A percentile compares a stretch with the other conserved stretches of the same genome.
Conservation (phyloP, 2,888 invertebrate genomes). For the Neoscelio sp. region DNA sequence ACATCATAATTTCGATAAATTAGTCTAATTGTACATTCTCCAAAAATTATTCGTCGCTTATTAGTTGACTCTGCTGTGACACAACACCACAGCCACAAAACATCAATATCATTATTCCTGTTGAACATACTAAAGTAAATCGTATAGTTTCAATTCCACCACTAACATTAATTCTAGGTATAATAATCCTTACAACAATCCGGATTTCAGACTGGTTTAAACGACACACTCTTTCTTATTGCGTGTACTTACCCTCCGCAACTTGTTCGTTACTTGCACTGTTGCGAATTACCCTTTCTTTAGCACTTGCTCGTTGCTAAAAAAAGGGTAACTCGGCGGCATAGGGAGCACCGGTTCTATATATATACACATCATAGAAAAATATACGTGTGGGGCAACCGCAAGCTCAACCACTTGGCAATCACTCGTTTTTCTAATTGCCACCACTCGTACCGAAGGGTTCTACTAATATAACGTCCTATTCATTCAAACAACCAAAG, state of each 20-base stretch:
- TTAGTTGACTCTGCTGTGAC: no score
- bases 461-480: conserved; percentile 32
- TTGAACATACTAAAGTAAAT: no score
- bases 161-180: background rate
- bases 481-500: conserved; percentile 49
- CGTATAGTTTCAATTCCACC: no score
- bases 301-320: conserved; percentile 13
- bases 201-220: conserved; percentile 11
- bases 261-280: conserved; percentile 16
- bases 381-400: conserved; percentile 74
- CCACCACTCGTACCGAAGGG: conserved; percentile 57
- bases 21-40: no score
- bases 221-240: conserved; percentile 22
- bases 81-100: no score
- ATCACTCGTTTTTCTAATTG: conserved; percentile 68
- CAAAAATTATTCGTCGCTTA: no score
- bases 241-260: conserved; percentile 48
- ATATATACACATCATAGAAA: conserved; percentile 24
- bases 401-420: conserved; percentile 73
- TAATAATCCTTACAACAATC: conserved; percentile 11
- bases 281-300: conserved; percentile 38
- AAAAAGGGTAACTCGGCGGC: conserved; percentile 20
- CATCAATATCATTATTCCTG: no score
- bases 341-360: conserved; percentile 9
- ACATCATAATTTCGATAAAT: no score